Evolutionary conservation across 2,797 vertebrate species (phyloP), one percentile per base, ranked within the genome.

Genomic region (Erethizon dorsatum): DNA sequence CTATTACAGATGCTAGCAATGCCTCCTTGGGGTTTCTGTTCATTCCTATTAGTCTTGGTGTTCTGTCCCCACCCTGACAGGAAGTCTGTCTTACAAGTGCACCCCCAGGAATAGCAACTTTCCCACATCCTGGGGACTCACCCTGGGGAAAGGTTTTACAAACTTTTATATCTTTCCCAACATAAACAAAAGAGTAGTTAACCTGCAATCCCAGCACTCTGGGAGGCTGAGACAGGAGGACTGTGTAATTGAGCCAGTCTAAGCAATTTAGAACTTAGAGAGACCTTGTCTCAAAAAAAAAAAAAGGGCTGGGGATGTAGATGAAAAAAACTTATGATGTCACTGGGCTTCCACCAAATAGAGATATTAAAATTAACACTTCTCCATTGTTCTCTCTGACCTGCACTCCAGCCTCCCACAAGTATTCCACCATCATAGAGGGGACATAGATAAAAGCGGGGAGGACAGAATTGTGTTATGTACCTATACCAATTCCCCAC

Each of bases 371-470:
- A 12, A 33, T 9, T 24, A 37, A 4, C 33, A 59, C 57, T 26
- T 63, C 31, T 61, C 26, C 45, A n/a, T 20, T n/a, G 10, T 37
- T 41, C 24, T 47, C 78, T 73, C 26, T 0, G 14, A 4, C 77
- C n/a, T 41, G 61, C 0, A 0, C 3, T 22, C 59, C 22, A 20
- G n/a, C 7, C 10, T 3, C 12, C 15, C 24, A 22, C 57, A 69
- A 5, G 22, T 12, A 12, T 11, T 0, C 10, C 52, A 47, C 17
- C 22, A 28, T 47, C 47, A 47, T 0, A n/a, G 56, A 69, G 7
- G 13, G 15, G 10, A 17, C 20, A 3, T 0, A 17, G 13, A 31
- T 71, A 31, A 31, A 50, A 77, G 45, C 14, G 14, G 22, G 24
- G 73, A 45, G 65, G 33, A 69, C 22, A 50, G 73, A 77, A 77